Percentiles rank a stretch among this genome's conserved stretches.
Evolutionary conservation across 2,888 invertebrate genomes (phyloP).

Genomic region (Meteorus cinctellus): DNA sequence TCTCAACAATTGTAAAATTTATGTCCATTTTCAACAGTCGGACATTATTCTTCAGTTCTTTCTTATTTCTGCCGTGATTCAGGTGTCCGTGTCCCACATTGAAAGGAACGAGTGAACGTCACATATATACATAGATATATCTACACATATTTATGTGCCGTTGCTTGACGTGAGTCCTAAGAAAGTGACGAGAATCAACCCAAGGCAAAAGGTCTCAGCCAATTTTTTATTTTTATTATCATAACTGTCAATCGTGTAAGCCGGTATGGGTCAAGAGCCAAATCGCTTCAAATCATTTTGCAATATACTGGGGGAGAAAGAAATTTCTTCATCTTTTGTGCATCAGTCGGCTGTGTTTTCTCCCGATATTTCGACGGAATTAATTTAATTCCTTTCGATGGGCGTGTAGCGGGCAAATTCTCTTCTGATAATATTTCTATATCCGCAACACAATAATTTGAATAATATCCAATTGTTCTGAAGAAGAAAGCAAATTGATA

Average conservation of each 20-base stretch:
- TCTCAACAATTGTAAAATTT: conserved; percentile 7
- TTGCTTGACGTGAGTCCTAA: conserved; percentile 22
- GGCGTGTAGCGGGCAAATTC: too few relatives aligned
- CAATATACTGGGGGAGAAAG: not conserved
- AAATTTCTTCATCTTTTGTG: too few relatives aligned
- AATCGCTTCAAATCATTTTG: not conserved
- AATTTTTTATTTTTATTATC: conserved; percentile 5
- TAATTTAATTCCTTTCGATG: too few relatives aligned
- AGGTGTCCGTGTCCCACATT: conserved; percentile 65
- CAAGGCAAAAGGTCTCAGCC: conserved; percentile 11
- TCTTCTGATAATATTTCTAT: not conserved
- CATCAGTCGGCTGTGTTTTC: too few relatives aligned
- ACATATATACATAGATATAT: conserved; percentile 5
- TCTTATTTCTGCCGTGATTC: conserved; percentile 62
- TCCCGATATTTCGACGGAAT: too few relatives aligned
- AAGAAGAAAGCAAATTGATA: not conserved
- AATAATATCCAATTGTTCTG: not conserved
- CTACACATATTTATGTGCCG: not conserved
- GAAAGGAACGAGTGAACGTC: conserved; percentile 51
- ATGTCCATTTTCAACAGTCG: not conserved
- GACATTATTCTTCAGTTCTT: conserved; percentile 50
- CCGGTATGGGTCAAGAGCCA: conserved; percentile 15
- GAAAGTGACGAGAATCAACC: conserved; percentile 34
- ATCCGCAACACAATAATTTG: not conserved
- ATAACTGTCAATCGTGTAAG: not conserved